Evolutionary conservation across 2,888 invertebrate species (phyloP).

Genomic region (Orthosia cruda): DNA sequence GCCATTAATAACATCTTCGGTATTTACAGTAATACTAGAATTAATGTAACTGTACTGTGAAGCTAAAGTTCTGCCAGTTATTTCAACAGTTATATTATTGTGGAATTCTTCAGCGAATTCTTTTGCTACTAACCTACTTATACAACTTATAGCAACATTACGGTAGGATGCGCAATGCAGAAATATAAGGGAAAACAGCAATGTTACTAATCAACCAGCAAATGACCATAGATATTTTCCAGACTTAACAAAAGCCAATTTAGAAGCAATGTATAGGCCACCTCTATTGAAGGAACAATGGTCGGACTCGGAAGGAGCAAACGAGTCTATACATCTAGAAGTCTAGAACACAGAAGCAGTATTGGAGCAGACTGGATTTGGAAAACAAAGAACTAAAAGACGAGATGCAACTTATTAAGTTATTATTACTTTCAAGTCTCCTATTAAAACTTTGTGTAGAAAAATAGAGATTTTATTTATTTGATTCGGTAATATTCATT

Average conservation of each 20-base stretch:
- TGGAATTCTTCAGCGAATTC: constrained; percentile 24
- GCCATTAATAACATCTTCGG: constrained; percentile 13
- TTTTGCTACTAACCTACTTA: constrained; percentile 37
- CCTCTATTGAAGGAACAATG: too few relatives aligned
- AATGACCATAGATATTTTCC: neutral
- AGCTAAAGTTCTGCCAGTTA: constrained; percentile 14
- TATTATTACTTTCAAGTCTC: too few relatives aligned
- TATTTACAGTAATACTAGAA: constrained; percentile 29
- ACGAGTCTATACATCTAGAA: too few relatives aligned
- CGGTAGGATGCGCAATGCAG: neutral
- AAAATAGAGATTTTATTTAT: too few relatives aligned
- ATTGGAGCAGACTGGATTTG: neutral
- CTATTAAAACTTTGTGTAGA: too few relatives aligned
- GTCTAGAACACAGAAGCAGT: too few relatives aligned
- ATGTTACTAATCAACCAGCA: neutral
- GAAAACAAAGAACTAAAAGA: too few relatives aligned
- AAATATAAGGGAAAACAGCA: neutral
- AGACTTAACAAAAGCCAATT: neutral
- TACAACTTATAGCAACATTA: constrained; percentile 5
- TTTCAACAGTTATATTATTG: constrained; percentile 35
- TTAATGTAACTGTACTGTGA: constrained; percentile 32
- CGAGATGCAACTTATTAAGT: too few relatives aligned
- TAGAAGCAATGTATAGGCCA: too few relatives aligned
- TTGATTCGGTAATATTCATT: too few relatives aligned
- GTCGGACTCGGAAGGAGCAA: neutral